These are phyloP conservation scores for Lagenorhynchus albirostris DNA, from an alignment of 2,113 vertebrate genomes.

Conservation along the genomic window DNA sequence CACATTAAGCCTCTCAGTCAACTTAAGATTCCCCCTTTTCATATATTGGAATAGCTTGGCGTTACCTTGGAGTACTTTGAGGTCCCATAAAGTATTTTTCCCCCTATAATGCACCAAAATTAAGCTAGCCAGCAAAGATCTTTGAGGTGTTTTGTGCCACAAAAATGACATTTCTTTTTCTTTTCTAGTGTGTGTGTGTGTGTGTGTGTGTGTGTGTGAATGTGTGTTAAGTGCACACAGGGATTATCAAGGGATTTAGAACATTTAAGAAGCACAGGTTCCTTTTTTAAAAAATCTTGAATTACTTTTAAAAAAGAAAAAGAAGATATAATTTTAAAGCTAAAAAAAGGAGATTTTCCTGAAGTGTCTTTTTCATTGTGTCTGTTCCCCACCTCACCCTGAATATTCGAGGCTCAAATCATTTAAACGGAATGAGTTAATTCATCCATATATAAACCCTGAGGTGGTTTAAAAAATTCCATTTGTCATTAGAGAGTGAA, in stretches of 20 bases:
- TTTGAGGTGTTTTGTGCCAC: background rate
- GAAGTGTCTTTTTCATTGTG: background rate
- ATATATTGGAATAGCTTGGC: background rate
- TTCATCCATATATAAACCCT: background rate
- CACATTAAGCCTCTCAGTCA: background rate
- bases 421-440: background rate
- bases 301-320: slow-evolving; percentile 28
- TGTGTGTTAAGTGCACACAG: background rate
- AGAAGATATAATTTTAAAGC: background rate
- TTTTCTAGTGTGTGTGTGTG: background rate
- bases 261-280: background rate
- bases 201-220: background rate
- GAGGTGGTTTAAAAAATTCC: background rate
- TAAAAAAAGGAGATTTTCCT: background rate
- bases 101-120: background rate
- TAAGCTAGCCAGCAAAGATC: background rate
- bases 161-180: background rate
- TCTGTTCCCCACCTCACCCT: background rate
- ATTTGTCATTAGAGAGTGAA: slow-evolving; percentile 33
- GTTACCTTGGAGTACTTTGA: background rate
- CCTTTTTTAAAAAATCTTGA: background rate
- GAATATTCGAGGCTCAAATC: background rate
- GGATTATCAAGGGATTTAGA: slow-evolving; percentile 14
- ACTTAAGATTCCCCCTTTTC: background rate
- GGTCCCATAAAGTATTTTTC: background rate